Conservation (phyloP, 2,113 vertebrate species). For the Lynx canadensis region DNA sequence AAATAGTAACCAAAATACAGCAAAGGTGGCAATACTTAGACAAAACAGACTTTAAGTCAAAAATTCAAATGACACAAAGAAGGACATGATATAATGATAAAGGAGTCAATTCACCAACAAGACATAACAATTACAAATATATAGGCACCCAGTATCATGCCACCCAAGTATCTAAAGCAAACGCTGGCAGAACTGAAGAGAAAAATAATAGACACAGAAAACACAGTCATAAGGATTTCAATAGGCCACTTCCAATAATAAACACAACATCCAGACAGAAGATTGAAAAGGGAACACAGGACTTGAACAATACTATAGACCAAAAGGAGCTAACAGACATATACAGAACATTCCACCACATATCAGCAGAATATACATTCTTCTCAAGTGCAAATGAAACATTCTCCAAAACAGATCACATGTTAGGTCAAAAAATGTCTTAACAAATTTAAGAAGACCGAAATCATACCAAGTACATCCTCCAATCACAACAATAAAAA, state of each 20-base stretch:
- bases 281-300: neutral
- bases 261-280: neutral
- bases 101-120: neutral
- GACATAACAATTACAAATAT: neutral
- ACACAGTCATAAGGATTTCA: neutral
- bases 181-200: neutral
- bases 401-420: neutral
- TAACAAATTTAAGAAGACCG: slow-evolving; percentile 12
- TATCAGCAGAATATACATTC: neutral
- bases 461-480: neutral
- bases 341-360: neutral
- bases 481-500: neutral
- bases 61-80: neutral
- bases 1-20: neutral
- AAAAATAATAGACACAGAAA: neutral
- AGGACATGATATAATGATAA: neutral
- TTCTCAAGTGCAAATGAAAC: neutral
- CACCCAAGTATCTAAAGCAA: neutral
- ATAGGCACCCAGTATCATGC: neutral
- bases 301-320: neutral
- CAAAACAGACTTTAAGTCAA: neutral
- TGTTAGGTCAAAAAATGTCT: neutral
- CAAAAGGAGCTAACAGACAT: neutral
- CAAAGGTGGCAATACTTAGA: neutral
- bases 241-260: neutral